Evolutionary conservation across 2,113 vertebrate genomes (phyloP).

Genomic region (Orthonyx spaldingii): DNA sequence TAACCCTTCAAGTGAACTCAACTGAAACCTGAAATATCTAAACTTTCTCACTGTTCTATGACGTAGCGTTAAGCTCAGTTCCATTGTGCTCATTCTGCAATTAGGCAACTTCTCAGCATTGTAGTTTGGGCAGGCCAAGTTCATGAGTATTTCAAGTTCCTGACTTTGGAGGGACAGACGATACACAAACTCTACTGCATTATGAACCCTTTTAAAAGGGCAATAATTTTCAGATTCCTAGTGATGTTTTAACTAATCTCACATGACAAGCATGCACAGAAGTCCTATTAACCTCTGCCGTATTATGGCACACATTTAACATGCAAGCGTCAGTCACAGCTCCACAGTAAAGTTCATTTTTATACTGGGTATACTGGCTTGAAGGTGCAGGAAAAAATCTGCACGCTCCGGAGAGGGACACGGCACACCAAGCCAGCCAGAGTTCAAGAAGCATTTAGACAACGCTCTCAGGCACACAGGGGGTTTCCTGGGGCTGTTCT

Average conservation of each 20-base stretch:
- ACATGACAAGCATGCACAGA: background rate
- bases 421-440: background rate
- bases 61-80: background rate
- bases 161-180: background rate
- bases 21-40: background rate
- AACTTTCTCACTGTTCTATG: background rate
- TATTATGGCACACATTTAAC: background rate
- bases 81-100: background rate
- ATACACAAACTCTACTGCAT: background rate
- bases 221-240: background rate
- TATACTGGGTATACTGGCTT: background rate
- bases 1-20: background rate
- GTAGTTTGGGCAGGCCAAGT: background rate
- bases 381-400: background rate
- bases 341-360: background rate
- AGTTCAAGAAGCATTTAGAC: background rate
- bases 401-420: background rate
- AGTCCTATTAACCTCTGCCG: background rate
- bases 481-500: background rate
- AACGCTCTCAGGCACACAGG: background rate
- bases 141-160: background rate
- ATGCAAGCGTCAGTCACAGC: rapidly evolving
- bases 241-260: background rate
- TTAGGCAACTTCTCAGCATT: background rate
- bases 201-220: background rate